phyloP scores from a whole-genome alignment of 37 sponge, comb jelly and placozoan genomes.

The Chondrilla cf. caribensis region DNA sequence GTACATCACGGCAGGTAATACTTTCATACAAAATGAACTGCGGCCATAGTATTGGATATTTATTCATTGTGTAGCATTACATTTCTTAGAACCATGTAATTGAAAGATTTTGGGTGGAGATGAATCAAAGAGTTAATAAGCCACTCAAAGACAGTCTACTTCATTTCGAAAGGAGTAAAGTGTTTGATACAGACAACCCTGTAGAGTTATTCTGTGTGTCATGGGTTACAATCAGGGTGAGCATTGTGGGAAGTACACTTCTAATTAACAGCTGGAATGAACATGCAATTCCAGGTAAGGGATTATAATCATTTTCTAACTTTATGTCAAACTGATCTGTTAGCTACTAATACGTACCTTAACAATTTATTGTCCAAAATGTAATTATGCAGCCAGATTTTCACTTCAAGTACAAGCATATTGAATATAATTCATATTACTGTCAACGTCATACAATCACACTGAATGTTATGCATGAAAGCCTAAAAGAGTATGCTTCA shows the following conservation, averaged over 20 bases:
- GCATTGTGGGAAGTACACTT: slow-evolving; percentile 25
- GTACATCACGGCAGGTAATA: slow-evolving; percentile 7
- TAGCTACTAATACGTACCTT: too few relatives aligned
- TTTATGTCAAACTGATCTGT: too few relatives aligned
- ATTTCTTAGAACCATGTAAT: slow-evolving; percentile 21
- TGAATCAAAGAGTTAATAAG: slow-evolving; percentile 55
- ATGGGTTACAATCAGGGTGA: slow-evolving; percentile 23
- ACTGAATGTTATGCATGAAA: too few relatives aligned
- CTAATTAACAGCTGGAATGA: slow-evolving; percentile 48
- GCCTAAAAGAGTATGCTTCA: too few relatives aligned
- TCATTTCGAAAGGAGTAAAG: neutral
- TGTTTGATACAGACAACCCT: neutral
- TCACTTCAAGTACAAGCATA: neutral
- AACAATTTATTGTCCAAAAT: too few relatives aligned
- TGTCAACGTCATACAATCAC: too few relatives aligned
- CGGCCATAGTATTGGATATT: neutral
- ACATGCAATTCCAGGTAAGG: slow-evolving; percentile 41
- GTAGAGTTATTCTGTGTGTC: slow-evolving; percentile 22
- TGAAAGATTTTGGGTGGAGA: slow-evolving; percentile 55
- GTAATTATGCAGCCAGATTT: too few relatives aligned
- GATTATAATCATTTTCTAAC: too few relatives aligned
- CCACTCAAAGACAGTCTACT: slow-evolving; percentile 48
- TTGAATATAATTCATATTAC: neutral
- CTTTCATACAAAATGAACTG: neutral
- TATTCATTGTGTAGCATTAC: neutral